Percentiles rank a stretch among this genome's conserved stretches.
Conservation (phyloP, 2,888 invertebrate species). For the Drosophila robusta region DNA sequence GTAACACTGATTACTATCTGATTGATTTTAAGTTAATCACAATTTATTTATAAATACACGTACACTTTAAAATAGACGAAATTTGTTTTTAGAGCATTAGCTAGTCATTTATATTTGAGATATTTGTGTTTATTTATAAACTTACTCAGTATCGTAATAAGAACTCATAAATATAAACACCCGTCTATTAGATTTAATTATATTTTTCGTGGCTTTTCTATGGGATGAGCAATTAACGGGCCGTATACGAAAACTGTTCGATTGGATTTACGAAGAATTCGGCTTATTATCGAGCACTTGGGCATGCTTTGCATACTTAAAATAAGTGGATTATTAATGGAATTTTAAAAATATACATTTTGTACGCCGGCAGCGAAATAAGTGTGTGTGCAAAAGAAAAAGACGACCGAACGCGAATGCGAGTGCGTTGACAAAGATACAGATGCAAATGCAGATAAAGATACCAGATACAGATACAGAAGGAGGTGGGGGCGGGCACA, state of each 20-base stretch:
- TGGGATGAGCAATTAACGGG: conserved; percentile 31
- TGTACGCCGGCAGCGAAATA: conserved; percentile 30
- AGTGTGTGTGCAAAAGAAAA: conserved; percentile 8
- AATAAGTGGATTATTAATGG: conserved; percentile 47
- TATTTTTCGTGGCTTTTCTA: conserved; percentile 9
- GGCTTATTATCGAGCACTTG: conserved; percentile 34
- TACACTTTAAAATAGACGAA: background rate
- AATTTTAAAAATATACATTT: conserved; percentile 40
- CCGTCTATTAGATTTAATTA: conserved; percentile 22
- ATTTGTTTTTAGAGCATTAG: background rate
- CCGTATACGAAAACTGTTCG: conserved; percentile 13
- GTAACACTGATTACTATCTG: too few species aligned
- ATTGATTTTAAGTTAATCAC: background rate
- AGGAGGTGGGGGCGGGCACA: conserved; percentile 4
- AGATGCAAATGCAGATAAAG: conserved; percentile 14
- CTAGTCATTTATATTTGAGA: background rate
- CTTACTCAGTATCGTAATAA: conserved; percentile 84
- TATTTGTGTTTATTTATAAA: conserved; percentile 55
- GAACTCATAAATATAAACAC: conserved; percentile 78
- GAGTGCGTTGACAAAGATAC: conserved; percentile 34
- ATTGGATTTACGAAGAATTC: conserved; percentile 25
- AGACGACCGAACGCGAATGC: conserved; percentile 16
- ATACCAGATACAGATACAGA: conserved; percentile 2
- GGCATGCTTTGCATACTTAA: conserved; percentile 34
- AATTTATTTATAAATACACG: too few species aligned